Conservation (phyloP, 2,113 vertebrate species). For the Scomber scombrus region DNA sequence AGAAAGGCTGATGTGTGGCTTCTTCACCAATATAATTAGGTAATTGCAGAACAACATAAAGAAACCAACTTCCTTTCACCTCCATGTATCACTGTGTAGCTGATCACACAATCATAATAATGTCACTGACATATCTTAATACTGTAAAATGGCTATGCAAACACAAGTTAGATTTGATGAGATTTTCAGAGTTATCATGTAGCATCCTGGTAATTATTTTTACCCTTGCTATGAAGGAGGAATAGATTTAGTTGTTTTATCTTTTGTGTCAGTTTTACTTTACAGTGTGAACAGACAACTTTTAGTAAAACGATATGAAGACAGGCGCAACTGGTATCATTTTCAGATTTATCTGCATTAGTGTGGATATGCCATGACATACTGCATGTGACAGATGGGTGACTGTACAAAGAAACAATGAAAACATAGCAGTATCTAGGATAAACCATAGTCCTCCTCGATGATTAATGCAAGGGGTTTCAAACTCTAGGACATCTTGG, state of each 20-base stretch:
- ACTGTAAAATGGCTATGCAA: not conserved
- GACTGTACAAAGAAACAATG: not conserved
- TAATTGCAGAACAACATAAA: not conserved
- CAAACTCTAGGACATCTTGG: slow-evolving; percentile 14
- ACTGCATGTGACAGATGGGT: too few species aligned
- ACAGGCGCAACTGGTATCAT: not conserved
- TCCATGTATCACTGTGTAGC: not conserved
- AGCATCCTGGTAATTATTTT: not conserved
- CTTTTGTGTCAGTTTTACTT: not conserved
- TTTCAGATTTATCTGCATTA: not conserved
- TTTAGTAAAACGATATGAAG: not conserved
- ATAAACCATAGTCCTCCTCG: not conserved
- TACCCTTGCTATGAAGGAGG: not conserved
- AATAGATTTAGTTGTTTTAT: not conserved
- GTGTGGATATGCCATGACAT: too few species aligned
- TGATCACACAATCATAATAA: not conserved
- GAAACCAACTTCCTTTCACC: not conserved
- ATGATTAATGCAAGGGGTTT: slow-evolving; percentile 4
- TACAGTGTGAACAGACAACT: slow-evolving; percentile 1
- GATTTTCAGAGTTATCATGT: not conserved
- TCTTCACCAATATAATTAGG: not conserved
- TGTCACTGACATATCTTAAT: not conserved
- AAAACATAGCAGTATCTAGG: not conserved
- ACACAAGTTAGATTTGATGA: slow-evolving; percentile 7
- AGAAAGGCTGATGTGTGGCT: not conserved